These are phyloP conservation scores for Xerus rutilus DNA, from an alignment of 2,797 vertebrate species.

Conservation along the genomic window DNA sequence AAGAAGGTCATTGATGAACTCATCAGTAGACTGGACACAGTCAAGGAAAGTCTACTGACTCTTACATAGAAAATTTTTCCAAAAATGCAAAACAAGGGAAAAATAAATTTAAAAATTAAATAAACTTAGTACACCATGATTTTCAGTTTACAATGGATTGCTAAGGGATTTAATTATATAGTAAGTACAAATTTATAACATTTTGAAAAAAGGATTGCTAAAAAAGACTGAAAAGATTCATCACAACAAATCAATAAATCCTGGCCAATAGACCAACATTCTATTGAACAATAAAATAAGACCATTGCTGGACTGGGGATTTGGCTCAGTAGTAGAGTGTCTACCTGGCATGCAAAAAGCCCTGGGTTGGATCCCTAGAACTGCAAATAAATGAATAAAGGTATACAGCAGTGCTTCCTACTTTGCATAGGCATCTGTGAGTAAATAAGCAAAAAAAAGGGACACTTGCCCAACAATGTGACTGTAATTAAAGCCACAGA, in stretches of 20 bases:
- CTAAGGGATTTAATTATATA: constrained; percentile 3
- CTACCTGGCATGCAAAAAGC: too few species aligned
- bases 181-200: not conserved
- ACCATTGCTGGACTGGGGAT: too few species aligned
- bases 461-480: not conserved
- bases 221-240: not conserved
- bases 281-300: constrained; percentile 37
- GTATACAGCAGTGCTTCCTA: too few species aligned
- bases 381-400: too few species aligned
- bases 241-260: not conserved
- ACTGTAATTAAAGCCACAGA: constrained; percentile 25
- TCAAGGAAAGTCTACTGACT: not conserved
- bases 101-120: not conserved
- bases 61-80: not conserved
- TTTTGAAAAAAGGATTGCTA: not conserved
- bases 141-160: constrained; percentile 38
- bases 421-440: too few species aligned
- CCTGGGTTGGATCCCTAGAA: too few species aligned
- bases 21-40: not conserved
- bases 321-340: too few species aligned
- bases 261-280: not conserved
- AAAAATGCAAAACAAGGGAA: constrained; percentile 3
- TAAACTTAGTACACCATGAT: not conserved
- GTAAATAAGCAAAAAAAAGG: too few species aligned
- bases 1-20: not conserved